Evolutionary conservation across 2,113 vertebrate genomes (phyloP).

Genomic region (Penelope pileata): DNA sequence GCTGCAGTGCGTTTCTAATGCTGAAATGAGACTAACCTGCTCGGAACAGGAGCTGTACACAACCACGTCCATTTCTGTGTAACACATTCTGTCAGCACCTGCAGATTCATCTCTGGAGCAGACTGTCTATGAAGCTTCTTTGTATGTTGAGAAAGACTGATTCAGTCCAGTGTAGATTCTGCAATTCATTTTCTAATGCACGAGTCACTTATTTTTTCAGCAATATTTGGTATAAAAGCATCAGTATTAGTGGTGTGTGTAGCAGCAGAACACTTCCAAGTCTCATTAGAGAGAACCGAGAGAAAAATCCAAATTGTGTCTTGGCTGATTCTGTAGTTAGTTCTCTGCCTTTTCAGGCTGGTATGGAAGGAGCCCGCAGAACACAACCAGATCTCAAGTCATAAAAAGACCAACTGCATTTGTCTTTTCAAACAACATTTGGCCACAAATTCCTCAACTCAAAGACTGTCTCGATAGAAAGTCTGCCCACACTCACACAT

Average conservation of each 20-base stretch:
- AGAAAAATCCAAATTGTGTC: neutral
- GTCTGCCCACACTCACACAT: neutral
- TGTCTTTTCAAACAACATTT: neutral
- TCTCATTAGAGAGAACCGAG: neutral
- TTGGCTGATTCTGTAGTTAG: neutral
- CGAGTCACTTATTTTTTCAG: neutral
- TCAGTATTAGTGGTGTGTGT: neutral
- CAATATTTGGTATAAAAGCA: neutral
- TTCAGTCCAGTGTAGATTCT: neutral
- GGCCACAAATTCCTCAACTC: neutral
- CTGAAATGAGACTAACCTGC: neutral
- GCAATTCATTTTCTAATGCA: neutral
- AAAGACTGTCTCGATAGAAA: neutral
- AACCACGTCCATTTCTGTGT: neutral
- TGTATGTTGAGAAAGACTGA: neutral
- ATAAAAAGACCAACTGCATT: neutral
- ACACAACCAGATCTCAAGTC: neutral
- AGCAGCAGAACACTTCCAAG: neutral
- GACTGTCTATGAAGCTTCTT: neutral
- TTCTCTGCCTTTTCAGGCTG: neutral
- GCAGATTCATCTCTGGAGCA: neutral
- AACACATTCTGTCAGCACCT: neutral
- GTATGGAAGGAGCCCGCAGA: neutral
- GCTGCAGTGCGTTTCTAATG: neutral
- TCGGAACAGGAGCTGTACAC: neutral